A percentile compares a stretch with the other conserved stretches of the same genome.
Evolutionary conservation across 2,113 vertebrate species (phyloP).

Genomic region (Perognathus longimembris): DNA sequence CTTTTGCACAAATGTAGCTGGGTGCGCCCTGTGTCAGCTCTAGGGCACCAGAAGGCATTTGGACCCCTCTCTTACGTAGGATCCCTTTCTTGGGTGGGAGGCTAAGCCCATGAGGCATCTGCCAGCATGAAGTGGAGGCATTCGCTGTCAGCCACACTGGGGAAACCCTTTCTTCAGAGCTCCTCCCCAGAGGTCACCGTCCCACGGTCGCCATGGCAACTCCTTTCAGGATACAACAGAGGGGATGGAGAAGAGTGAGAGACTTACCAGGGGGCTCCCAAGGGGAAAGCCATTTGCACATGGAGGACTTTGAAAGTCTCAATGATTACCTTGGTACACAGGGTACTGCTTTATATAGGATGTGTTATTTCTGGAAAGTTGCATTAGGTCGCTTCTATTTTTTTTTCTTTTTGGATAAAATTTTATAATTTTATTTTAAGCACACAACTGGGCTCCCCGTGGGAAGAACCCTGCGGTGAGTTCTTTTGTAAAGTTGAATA

Average conservation of each 20-base stretch:
- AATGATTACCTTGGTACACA: background rate
- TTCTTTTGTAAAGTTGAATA: slow-evolving; percentile 38
- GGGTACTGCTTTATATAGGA: slow-evolving; percentile 25
- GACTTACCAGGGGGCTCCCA: slow-evolving; percentile 40
- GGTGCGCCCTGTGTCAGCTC: background rate
- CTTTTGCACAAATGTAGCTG: background rate
- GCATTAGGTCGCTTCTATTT: slow-evolving; percentile 49
- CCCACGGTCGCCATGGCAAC: slow-evolving; percentile 75
- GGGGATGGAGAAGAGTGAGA: slow-evolving; percentile 10
- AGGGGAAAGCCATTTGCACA: slow-evolving; percentile 57
- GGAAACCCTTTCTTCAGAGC: slow-evolving; percentile 53
- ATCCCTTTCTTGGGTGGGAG: background rate
- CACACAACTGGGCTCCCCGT: slow-evolving; percentile 24
- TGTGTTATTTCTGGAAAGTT: slow-evolving; percentile 69
- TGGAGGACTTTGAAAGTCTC: slow-evolving; percentile 53
- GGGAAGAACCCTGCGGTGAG: slow-evolving; percentile 32
- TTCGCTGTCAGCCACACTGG: background rate
- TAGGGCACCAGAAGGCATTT: background rate
- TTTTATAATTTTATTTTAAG: slow-evolving; percentile 68
- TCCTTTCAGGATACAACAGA: slow-evolving; percentile 23
- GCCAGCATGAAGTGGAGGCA: background rate
- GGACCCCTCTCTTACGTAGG: background rate
- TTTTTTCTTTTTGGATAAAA: background rate
- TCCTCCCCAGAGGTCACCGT: slow-evolving; percentile 12
- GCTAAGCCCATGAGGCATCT: slow-evolving; percentile 11